These are phyloP conservation scores for Plagodis pulveraria DNA, from an alignment of 2,888 invertebrate species.

Conservation along the genomic window DNA sequence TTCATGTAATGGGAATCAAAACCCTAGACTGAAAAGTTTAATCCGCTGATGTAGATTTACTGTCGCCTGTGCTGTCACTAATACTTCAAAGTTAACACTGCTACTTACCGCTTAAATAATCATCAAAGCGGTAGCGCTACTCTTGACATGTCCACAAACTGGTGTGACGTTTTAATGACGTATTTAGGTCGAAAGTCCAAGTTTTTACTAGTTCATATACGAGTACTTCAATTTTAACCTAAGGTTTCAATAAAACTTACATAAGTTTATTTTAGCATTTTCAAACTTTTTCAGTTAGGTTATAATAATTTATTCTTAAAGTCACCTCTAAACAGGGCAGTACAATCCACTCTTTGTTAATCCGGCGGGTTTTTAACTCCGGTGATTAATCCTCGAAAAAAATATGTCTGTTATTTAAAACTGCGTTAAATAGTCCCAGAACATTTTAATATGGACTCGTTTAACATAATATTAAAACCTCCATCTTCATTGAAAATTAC, in stretches of 20 bases:
- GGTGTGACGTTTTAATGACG: too few species aligned
- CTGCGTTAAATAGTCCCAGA: conserved; percentile 15
- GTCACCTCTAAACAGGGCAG: conserved; percentile 6
- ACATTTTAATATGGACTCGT: conserved; percentile 14
- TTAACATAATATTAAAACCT: conserved; percentile 26
- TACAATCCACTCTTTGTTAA: conserved; percentile 5
- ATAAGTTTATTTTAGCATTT: neutral
- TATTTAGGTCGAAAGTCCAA: too few species aligned
- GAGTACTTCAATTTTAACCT: neutral
- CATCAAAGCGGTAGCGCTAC: too few species aligned
- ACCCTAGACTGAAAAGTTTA: too few species aligned
- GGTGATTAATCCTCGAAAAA: conserved; percentile 13
- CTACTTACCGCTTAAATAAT: too few species aligned
- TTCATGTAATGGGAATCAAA: too few species aligned
- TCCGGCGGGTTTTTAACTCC: conserved; percentile 1
- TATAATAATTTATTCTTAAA: neutral
- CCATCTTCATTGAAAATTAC: conserved; percentile 26
- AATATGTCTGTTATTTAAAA: conserved; percentile 14
- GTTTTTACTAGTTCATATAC: too few species aligned
- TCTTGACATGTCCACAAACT: too few species aligned
- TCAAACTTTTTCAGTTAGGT: conserved; percentile 1
- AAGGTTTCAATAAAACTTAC: neutral
- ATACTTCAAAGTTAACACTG: too few species aligned
- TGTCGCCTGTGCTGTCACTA: too few species aligned
- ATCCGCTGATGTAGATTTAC: too few species aligned